Evolutionary conservation across 2,113 vertebrate species (phyloP).

Genomic region (Pungitius pungitius): DNA sequence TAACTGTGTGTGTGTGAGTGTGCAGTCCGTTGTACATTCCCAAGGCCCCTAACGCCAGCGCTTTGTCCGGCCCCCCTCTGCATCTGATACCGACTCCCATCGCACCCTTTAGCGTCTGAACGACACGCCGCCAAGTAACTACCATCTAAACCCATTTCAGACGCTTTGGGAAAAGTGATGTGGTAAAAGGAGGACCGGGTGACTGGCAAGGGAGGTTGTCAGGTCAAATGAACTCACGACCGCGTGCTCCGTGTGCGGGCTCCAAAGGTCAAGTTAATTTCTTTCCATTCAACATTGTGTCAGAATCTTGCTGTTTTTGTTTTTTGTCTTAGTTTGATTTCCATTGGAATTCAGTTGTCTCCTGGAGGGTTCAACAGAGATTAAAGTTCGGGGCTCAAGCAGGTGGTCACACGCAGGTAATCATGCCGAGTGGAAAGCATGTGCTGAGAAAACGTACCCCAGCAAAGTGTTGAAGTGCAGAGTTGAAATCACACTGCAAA

Average conservation of each 20-base stretch:
- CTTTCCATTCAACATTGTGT: not conserved
- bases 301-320: not conserved
- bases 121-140: not conserved
- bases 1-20: not conserved
- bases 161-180: not conserved
- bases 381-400: not conserved
- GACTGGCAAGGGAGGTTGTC: not conserved
- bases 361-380: not conserved
- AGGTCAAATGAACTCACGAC: not conserved
- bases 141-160: not conserved
- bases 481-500: no score
- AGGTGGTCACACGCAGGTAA: not conserved
- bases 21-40: no score
- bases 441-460: not conserved
- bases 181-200: not conserved
- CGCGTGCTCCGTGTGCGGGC: no score
- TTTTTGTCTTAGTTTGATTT: slow-evolving; percentile 2
- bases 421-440: not conserved
- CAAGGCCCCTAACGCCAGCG: no score
- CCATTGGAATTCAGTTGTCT: slow-evolving; percentile 6
- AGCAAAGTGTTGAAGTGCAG: no score
- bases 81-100: not conserved
- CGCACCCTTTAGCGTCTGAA: not conserved
- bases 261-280: not conserved
- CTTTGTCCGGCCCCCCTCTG: no score